phyloP scores from a whole-genome alignment of 30 jellyfish, hydroid and myxozoan genomes.

The Aurelia sp. region DNA sequence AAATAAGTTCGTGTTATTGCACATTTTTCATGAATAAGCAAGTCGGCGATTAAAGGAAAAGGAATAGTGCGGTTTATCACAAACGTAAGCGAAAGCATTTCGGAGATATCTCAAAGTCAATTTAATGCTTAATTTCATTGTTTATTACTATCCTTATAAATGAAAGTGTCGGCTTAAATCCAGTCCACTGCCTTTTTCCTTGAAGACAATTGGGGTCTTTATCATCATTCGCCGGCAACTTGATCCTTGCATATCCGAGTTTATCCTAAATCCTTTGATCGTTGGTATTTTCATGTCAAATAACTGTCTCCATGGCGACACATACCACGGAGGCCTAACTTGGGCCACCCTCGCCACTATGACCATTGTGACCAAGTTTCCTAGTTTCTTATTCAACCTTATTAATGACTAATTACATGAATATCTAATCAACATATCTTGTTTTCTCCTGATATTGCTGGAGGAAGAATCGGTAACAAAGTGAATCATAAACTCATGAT shows the following conservation, averaged over 20 bases:
- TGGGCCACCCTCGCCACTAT: no score
- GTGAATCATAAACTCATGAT: no score
- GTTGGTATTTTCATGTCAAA: background rate
- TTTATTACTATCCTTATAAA: background rate
- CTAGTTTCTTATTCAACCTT: no score
- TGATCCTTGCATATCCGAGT: background rate
- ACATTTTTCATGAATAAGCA: background rate
- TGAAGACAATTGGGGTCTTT: conserved; percentile 18
- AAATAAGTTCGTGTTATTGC: background rate
- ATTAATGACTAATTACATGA: no score
- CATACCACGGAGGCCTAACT: no score
- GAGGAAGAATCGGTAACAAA: no score
- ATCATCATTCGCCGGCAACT: conserved; percentile 14
- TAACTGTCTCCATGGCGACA: background rate
- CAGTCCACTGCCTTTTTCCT: background rate
- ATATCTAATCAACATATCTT: no score
- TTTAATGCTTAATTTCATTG: conserved; percentile 1
- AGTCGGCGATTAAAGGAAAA: background rate
- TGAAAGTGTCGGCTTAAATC: conserved; percentile 33
- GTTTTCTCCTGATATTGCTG: no score
- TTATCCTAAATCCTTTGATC: no score
- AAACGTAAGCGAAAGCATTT: background rate
- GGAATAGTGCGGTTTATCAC: no score
- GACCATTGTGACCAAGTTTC: no score
- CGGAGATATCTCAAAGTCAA: conserved; percentile 6